Conservation (phyloP, 2,888 invertebrate genomes). For the Papilio elwesi region DNA sequence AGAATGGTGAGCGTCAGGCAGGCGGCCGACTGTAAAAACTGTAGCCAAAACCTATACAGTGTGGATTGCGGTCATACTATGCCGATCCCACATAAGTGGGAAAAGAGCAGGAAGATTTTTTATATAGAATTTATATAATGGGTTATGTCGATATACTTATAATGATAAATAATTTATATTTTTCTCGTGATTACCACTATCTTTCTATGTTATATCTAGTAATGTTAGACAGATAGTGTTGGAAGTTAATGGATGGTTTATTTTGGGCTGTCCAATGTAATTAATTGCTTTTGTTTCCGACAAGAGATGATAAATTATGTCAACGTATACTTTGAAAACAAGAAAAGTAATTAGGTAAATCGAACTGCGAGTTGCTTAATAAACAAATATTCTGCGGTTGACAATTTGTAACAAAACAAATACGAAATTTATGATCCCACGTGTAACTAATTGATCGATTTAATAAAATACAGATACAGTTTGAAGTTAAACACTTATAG, state of each 20-base stretch:
- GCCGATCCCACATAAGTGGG: no score
- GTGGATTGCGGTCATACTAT: no score
- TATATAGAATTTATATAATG: no score
- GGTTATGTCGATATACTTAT: no score
- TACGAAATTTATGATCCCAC: neutral
- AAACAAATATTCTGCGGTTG: neutral
- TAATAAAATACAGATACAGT: neutral
- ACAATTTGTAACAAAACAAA: neutral
- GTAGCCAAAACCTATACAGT: no score
- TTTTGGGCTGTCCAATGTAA: neutral
- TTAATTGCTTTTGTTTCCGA: constrained; percentile 15
- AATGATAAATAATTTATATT: no score
- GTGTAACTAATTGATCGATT: neutral
- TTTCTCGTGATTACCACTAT: no score
- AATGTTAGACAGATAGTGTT: constrained; percentile 3
- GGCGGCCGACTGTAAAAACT: no score
- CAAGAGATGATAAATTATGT: constrained; percentile 11
- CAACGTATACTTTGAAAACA: constrained; percentile 3
- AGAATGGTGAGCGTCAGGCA: no score
- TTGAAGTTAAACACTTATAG: no score
- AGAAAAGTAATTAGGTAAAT: neutral
- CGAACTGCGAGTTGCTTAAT: neutral
- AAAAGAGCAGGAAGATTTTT: no score
- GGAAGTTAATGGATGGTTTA: neutral
- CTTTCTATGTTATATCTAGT: neutral